These are phyloP conservation scores for Carcharodon carcharias DNA, from an alignment of 2,797 vertebrate genomes.

Conservation along the genomic window DNA sequence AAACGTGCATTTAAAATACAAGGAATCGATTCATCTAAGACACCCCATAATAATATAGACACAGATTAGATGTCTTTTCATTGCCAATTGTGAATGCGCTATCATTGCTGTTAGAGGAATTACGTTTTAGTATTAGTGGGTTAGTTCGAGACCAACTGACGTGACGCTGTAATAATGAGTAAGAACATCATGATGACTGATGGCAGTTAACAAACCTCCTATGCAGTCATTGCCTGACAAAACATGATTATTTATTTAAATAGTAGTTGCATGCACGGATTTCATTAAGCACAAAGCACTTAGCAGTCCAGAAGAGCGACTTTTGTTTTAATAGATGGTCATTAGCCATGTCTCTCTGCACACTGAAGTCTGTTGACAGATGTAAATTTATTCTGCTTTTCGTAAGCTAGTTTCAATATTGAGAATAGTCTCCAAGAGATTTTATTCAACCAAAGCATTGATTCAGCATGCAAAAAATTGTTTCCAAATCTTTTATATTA, in stretches of 20 bases:
- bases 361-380: not conserved
- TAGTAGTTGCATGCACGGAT: not conserved
- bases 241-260: not conserved
- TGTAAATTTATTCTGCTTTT: not conserved
- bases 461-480: not conserved
- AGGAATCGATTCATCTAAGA: not conserved
- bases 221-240: not conserved
- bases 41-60: not conserved
- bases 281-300: not conserved
- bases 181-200: not conserved
- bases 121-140: not conserved
- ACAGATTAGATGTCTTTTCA: not conserved
- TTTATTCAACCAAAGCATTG: not conserved
- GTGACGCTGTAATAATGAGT: not conserved
- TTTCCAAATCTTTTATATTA: slow-evolving; percentile 2
- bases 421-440: not conserved
- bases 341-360: not conserved
- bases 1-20: not conserved
- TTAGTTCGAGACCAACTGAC: not conserved
- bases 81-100: not conserved
- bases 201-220: not conserved
- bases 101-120: not conserved
- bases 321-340: not conserved
- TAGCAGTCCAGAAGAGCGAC: not conserved
- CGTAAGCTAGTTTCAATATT: not conserved